phyloP scores from a whole-genome alignment of 2,888 invertebrate genomes.

The Steinernema hermaphroditum region DNA sequence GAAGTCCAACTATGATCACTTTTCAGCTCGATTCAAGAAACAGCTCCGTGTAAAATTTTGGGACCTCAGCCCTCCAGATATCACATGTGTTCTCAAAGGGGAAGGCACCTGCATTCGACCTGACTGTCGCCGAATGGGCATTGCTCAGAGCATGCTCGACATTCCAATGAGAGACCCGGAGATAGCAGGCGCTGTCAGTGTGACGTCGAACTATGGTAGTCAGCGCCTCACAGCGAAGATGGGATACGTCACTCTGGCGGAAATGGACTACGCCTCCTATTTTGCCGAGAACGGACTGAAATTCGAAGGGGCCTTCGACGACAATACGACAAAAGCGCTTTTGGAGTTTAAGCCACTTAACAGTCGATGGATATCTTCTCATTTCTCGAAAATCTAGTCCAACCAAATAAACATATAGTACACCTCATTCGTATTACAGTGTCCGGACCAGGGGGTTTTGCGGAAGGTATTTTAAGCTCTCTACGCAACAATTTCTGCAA shows the following conservation, averaged over 20 bases:
- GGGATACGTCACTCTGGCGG: background rate
- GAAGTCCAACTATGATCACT: no score
- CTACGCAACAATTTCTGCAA: no score
- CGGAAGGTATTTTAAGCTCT: no score
- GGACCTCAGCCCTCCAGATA: background rate
- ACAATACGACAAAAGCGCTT: background rate
- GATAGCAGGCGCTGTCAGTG: background rate
- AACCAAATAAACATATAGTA: no score
- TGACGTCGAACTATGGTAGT: slow-evolving; percentile 1
- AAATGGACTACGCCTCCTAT: background rate
- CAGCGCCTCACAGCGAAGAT: background rate
- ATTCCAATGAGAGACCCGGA: background rate
- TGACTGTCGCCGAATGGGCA: background rate
- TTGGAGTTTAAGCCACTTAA: background rate
- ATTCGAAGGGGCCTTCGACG: background rate
- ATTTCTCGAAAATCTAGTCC: background rate
- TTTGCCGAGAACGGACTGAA: slow-evolving; percentile 4
- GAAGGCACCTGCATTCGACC: background rate
- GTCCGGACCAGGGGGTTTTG: no score
- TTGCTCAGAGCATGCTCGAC: background rate
- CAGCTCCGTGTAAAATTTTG: background rate
- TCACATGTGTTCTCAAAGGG: background rate
- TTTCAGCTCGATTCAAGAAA: background rate
- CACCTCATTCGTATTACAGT: no score
- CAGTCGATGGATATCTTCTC: background rate